These are phyloP conservation scores for Carcharodon carcharias DNA, from an alignment of 2,797 vertebrate genomes.

Conservation along the genomic window DNA sequence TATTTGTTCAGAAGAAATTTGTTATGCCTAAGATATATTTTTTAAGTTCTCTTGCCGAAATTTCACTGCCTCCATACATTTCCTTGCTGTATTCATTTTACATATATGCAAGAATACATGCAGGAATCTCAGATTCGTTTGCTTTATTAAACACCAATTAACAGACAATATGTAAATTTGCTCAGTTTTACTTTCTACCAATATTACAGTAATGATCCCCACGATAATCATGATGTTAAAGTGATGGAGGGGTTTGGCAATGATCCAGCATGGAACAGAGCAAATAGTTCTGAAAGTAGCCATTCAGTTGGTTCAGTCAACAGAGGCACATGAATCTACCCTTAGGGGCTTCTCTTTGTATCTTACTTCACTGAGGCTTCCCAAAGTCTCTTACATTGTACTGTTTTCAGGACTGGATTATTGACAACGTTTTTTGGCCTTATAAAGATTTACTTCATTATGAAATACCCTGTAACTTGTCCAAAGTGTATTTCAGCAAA, in stretches of 20 bases:
- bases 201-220: background rate
- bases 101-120: background rate
- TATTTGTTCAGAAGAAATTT: background rate
- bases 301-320: background rate
- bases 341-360: too few species aligned
- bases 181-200: background rate
- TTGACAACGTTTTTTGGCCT: too few species aligned
- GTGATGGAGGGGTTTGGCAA: background rate
- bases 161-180: background rate
- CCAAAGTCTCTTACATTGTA: too few species aligned
- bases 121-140: background rate
- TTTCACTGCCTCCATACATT: background rate
- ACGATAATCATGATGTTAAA: background rate
- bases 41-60: background rate
- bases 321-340: background rate
- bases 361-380: too few species aligned
- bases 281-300: background rate
- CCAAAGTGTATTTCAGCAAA: too few species aligned
- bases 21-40: background rate
- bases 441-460: too few species aligned
- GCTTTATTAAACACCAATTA: background rate
- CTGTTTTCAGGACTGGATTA: too few species aligned
- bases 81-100: background rate
- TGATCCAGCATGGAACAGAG: background rate
- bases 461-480: too few species aligned